Base-by-base conservation (phyloP, 2,797 vertebrate species). In the Erpetoichthys calabaricus region DNA sequence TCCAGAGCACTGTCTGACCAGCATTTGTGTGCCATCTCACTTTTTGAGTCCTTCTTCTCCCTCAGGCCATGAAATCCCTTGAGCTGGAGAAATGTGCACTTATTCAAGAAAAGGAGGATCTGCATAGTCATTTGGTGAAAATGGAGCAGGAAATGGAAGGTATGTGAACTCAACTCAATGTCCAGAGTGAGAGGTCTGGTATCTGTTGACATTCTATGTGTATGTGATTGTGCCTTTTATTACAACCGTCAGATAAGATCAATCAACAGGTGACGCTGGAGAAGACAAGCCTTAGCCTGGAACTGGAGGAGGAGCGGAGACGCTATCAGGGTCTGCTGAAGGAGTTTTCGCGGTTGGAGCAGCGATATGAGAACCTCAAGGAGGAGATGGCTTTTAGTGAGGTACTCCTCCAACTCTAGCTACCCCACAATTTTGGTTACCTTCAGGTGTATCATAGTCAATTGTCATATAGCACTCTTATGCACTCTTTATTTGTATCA, bases 301-400 rank as follows among this genome's bases (percentile, higher is more conserved):
- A 87, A 68, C 69, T 89, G 70, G 83, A 88, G 25, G 83, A 87
- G 60, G 86, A 91, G 68, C 71, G 77, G 64, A 73, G 74, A 0
- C 79, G 80, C 57, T 89, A 86, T 65, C 86, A 85, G 73, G 77
- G 78, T 56, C 78, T 89, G 64, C 75, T 89, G 71, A 80, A 80
- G 63, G 86, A 91, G 43, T 87, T 87, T 7, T 73, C 74, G 55
- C 67, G 79, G 41, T 76, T 87, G 68, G 87, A 89, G 75, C 89
- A 88, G 70, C 73, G 82, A 80, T 86, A 79, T 0, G 84, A 86
- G 60, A 65, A 62, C 44, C 56, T 63, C 57, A 5, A 1, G 47
- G 65, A 57, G 0, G 64, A 66, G 25, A 8, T 58, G 58, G 45
- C 45, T 46, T 60, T 53, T 7, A 56, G 56, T 8, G 63, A 64